Percentiles rank a stretch among this genome's conserved stretches.
phyloP scores from a whole-genome alignment of 2,888 invertebrate species.

The Synergus gifuensis region DNA sequence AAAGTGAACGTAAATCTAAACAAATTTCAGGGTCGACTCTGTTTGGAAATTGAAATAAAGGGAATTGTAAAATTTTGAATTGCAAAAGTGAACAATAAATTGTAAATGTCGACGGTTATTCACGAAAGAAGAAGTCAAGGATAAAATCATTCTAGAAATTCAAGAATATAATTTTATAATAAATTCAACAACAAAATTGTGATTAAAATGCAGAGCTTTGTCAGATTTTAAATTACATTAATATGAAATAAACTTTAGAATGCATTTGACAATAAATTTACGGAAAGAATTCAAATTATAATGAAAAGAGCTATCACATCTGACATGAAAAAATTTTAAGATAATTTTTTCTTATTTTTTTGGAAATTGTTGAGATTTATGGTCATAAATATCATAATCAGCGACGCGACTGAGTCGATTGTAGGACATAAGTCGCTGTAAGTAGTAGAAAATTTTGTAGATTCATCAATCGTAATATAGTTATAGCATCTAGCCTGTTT shows the following conservation, averaged over 20 bases:
- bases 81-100: not conserved
- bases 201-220: not conserved
- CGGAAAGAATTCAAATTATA: not conserved
- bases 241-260: not conserved
- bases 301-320: not conserved
- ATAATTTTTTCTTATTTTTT: slow-evolving; percentile 1
- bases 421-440: slow-evolving; percentile 62
- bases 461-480: slow-evolving; percentile 47
- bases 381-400: slow-evolving; percentile 47
- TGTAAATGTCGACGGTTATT: not conserved
- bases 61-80: not conserved
- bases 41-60: not conserved
- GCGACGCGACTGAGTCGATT: slow-evolving; percentile 55
- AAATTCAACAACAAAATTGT: not conserved
- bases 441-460: slow-evolving; percentile 69
- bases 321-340: not conserved
- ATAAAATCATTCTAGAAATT: not conserved
- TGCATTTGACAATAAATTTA: not conserved
- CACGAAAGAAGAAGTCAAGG: not conserved
- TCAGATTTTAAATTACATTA: not conserved
- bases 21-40: not conserved
- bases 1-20: slow-evolving; percentile 22
- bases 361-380: slow-evolving; percentile 36
- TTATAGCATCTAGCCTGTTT: slow-evolving; percentile 59
- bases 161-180: not conserved